Evolutionary conservation across 2,888 invertebrate genomes (phyloP).

Genomic region (Cheilosia impressa): DNA sequence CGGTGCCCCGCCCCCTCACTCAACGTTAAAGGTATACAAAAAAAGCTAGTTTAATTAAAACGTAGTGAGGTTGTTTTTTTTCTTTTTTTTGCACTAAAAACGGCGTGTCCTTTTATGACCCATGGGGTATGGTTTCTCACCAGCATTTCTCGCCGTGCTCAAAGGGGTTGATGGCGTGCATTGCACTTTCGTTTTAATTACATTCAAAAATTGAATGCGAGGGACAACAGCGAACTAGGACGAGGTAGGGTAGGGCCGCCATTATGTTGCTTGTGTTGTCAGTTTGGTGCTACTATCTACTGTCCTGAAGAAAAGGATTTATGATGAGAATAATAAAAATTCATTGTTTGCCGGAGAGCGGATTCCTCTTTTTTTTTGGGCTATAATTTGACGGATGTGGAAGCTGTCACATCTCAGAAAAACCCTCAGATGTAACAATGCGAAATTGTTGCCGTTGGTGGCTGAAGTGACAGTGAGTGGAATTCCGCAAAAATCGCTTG

Average conservation of each 20-base stretch:
- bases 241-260: slow-evolving; percentile 30
- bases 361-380: slow-evolving; percentile 7
- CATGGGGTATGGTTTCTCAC: slow-evolving; percentile 26
- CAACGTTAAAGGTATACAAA: slow-evolving; percentile 20
- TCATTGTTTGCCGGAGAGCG: background rate
- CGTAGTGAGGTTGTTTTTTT: slow-evolving; percentile 27
- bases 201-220: slow-evolving; percentile 70
- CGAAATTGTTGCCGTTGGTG: slow-evolving; percentile 7
- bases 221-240: slow-evolving; percentile 54
- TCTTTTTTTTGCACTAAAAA: slow-evolving; percentile 46
- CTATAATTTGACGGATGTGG: slow-evolving; percentile 52
- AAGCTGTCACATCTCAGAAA: slow-evolving; percentile 23
- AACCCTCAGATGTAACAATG: slow-evolving; percentile 48
- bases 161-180: slow-evolving; percentile 65
- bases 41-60: slow-evolving; percentile 68
- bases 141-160: background rate
- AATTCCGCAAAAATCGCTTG: background rate
- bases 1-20: slow-evolving; percentile 1
- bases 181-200: slow-evolving; percentile 72
- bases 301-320: slow-evolving; percentile 35
- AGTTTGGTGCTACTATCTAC: slow-evolving; percentile 9
- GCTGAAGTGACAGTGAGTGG: slow-evolving; percentile 1
- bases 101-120: slow-evolving; percentile 61
- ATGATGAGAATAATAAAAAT: slow-evolving; percentile 57
- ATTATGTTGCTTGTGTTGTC: slow-evolving; percentile 29